Evolutionary conservation across 2,888 invertebrate species (phyloP).

Genomic region (Drosophila rubida): DNA sequence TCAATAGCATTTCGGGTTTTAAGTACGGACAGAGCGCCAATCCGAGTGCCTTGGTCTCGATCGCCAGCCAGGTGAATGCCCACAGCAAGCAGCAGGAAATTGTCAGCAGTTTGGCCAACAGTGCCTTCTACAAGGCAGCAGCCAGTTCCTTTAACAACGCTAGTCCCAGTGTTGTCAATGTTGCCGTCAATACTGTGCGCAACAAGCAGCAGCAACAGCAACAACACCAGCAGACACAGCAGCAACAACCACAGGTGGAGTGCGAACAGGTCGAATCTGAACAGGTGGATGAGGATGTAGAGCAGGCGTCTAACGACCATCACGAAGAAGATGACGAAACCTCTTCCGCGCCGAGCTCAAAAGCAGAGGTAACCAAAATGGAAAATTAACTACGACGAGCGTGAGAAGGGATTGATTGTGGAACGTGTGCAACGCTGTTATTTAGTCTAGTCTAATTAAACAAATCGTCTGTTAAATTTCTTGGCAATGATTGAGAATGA

Average conservation of each 20-base stretch:
- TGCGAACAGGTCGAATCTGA: background rate
- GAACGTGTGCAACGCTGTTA: slow-evolving; percentile 24
- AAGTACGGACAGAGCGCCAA: slow-evolving; percentile 35
- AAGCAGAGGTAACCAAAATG: slow-evolving; percentile 6
- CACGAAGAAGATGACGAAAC: slow-evolving; percentile 36
- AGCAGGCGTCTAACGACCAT: slow-evolving; percentile 12
- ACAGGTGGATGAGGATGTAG: slow-evolving; percentile 18
- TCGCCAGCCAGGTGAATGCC: slow-evolving; percentile 58
- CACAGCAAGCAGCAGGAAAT: slow-evolving; percentile 37
- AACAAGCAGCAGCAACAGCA: background rate
- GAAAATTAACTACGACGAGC: slow-evolving; percentile 25
- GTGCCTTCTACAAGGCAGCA: slow-evolving; percentile 53
- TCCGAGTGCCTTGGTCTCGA: slow-evolving; percentile 52
- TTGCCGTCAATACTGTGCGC: background rate
- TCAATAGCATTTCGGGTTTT: slow-evolving; percentile 19
- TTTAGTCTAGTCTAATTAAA: slow-evolving; percentile 25
- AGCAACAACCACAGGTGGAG: background rate
- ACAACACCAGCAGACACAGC: background rate
- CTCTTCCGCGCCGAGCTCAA: background rate
- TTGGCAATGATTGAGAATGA: background rate
- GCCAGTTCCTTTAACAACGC: slow-evolving; percentile 27
- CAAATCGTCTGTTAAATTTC: slow-evolving; percentile 24
- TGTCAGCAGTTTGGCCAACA: slow-evolving; percentile 38
- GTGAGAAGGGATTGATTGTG: background rate
- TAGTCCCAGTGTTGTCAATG: slow-evolving; percentile 37